Conservation (phyloP, 2,797 vertebrate species). For the Hemitrygon akajei region DNA sequence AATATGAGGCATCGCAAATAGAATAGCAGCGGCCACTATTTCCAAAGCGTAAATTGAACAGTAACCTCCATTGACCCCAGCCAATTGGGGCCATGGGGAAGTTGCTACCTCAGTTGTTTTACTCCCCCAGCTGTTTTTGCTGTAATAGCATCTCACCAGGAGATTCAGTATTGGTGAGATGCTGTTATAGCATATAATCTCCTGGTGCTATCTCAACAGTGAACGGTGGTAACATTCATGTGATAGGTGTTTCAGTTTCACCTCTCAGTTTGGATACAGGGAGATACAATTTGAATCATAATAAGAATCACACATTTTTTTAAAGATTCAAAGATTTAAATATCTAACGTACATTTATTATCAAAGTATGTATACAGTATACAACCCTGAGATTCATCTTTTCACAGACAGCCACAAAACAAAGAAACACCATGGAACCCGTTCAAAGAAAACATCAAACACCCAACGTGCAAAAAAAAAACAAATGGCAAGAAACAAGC, state of each 20-base stretch:
- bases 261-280: neutral
- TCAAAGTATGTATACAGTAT: no score
- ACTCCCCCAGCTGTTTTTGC: neutral
- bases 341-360: no score
- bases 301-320: neutral
- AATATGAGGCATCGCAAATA: no score
- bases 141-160: neutral
- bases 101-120: neutral
- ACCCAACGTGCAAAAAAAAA: no score
- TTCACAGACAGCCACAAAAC: no score
- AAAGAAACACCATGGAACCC: no score
- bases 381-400: no score
- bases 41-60: neutral
- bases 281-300: neutral
- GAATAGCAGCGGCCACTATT: neutral
- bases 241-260: neutral
- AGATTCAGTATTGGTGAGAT: neutral
- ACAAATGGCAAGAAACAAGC: no score
- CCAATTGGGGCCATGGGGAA: neutral
- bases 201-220: no score
- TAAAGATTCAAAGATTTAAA: no score
- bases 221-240: neutral
- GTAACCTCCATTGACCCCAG: neutral
- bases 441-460: no score
- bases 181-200: no score